These are phyloP conservation scores for Plestiodon gilberti DNA, from an alignment of 2,113 vertebrate species.

Conservation along the genomic window DNA sequence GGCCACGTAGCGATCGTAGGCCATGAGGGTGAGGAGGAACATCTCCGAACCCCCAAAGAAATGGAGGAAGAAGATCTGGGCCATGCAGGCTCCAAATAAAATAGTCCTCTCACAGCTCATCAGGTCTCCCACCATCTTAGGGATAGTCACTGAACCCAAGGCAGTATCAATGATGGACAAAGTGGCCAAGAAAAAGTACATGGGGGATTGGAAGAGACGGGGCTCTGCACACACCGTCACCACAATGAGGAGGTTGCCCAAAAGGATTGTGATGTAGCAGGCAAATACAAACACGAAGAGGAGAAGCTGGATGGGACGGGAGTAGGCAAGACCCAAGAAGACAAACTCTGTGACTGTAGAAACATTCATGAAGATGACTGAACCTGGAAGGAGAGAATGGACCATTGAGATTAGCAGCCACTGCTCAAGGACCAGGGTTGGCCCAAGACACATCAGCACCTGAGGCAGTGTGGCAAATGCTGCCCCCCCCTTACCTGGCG, in stretches of 20 bases:
- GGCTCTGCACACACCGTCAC: neutral
- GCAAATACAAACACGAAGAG: neutral
- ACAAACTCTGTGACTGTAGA: slow-evolving; percentile 12
- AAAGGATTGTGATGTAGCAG: neutral
- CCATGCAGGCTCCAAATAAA: neutral
- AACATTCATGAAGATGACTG: neutral
- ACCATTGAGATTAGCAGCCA: neutral
- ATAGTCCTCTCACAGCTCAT: neutral
- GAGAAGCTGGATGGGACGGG: neutral
- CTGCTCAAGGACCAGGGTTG: no score
- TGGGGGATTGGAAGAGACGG: neutral
- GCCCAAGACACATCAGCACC: no score
- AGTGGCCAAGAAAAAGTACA: slow-evolving; percentile 14
- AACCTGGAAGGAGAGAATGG: neutral
- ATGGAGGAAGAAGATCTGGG: slow-evolving; percentile 19
- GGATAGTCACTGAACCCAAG: neutral
- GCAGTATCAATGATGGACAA: slow-evolving; percentile 3
- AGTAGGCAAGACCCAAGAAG: neutral
- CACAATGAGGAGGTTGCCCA: slow-evolving; percentile 13
- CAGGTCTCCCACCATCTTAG: neutral
- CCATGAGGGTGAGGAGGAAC: slow-evolving; percentile 45
- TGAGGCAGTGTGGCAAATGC: no score
- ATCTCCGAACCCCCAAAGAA: slow-evolving; percentile 14
- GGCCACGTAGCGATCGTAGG: slow-evolving; percentile 44
- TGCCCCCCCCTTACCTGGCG: no score